A percentile compares a stretch with the other conserved stretches of the same genome.
Conservation (phyloP, 1,140 invertebrate genomes). For the Batillaria attramentaria region DNA sequence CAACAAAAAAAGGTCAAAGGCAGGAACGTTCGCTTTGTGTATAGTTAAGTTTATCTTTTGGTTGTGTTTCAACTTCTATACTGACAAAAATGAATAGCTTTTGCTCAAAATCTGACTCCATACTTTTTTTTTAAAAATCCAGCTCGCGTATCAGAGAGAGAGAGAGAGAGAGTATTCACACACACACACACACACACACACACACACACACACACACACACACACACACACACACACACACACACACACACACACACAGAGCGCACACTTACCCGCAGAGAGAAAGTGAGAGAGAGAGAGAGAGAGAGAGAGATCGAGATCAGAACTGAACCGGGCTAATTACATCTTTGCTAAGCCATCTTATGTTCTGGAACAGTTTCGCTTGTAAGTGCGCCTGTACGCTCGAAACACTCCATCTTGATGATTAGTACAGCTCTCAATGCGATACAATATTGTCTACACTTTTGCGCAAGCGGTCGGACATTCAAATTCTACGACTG, state of each 20-base stretch:
- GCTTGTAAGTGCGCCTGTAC: background rate
- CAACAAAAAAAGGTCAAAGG: too few species aligned
- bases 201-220: background rate
- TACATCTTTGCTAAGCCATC: background rate
- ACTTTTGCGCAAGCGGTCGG: too few species aligned
- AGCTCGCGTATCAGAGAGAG: constrained; percentile 5
- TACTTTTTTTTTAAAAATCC: too few species aligned
- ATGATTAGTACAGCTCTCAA: background rate
- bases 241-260: constrained; percentile 12
- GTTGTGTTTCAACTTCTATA: background rate
- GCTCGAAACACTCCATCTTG: background rate
- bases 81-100: background rate
- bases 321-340: too few species aligned
- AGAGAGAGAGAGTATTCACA: background rate
- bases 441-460: too few species aligned
- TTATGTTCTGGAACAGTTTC: background rate
- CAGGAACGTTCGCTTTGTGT: background rate
- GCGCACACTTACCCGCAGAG: background rate
- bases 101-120: background rate
- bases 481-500: too few species aligned
- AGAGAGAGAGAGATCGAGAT: too few species aligned
- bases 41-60: background rate
- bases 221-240: constrained; percentile 2
- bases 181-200: background rate
- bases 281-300: too few species aligned